These are phyloP conservation scores for Idaea biselata DNA, from an alignment of 2,888 invertebrate species.

Conservation along the genomic window DNA sequence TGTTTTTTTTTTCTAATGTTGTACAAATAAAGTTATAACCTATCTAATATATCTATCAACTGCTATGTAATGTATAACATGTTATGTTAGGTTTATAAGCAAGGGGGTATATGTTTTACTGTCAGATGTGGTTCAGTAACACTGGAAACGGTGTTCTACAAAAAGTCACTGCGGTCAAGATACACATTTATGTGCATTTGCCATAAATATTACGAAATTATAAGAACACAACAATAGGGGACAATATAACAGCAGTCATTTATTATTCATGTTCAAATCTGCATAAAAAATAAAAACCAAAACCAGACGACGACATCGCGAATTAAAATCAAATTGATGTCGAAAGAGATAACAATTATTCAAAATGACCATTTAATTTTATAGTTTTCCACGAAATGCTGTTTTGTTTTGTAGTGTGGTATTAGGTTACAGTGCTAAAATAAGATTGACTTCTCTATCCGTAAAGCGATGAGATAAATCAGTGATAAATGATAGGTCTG, in stretches of 20 bases:
- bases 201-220: no score
- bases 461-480: slow-evolving; percentile 61
- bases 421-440: slow-evolving; percentile 29
- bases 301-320: background rate
- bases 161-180: no score
- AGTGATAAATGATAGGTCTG: slow-evolving; percentile 64
- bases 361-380: slow-evolving; percentile 15
- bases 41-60: no score
- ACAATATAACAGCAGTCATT: background rate
- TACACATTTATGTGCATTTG: no score
- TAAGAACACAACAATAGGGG: background rate
- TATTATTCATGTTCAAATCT: background rate
- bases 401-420: slow-evolving; percentile 6
- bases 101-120: no score
- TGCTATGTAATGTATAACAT: no score
- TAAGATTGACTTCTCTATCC: slow-evolving; percentile 57
- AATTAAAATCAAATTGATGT: slow-evolving; percentile 28
- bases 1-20: no score
- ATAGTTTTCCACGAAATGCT: slow-evolving; percentile 6
- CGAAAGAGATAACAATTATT: slow-evolving; percentile 36
- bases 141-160: no score
- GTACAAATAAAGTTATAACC: no score
- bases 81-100: no score
- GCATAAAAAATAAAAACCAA: background rate
- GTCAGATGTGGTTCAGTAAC: no score